Conservation (phyloP, 2,888 invertebrate species). For the Malthinus seriepunctatus region DNA sequence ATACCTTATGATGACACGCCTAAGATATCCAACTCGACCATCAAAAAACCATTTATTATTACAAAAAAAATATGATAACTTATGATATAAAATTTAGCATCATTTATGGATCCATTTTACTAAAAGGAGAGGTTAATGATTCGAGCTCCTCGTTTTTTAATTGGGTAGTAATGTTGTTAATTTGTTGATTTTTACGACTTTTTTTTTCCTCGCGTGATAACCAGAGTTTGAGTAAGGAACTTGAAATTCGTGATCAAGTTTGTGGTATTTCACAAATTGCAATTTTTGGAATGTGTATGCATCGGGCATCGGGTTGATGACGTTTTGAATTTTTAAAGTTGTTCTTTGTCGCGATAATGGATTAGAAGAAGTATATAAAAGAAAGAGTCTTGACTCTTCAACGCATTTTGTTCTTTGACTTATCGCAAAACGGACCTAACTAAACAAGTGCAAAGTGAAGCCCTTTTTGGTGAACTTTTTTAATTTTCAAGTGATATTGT, state of each 20-base stretch:
- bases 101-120: not conserved
- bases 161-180: not conserved
- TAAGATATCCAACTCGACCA: not conserved
- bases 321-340: not conserved
- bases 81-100: not conserved
- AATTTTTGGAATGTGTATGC: conserved; percentile 12
- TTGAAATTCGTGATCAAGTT: conserved; percentile 27
- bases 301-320: not conserved
- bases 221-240: conserved; percentile 7
- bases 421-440: conserved; percentile 10
- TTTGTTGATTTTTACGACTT: not conserved
- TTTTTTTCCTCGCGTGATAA: not conserved
- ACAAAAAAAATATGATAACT: not conserved
- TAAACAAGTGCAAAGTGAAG: not conserved
- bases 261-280: conserved; percentile 29
- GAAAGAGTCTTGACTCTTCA: conserved; percentile 14
- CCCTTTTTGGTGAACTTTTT: not conserved
- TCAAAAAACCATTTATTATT: not conserved
- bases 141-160: too few relatives aligned
- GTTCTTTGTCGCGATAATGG: not conserved
- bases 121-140: not conserved
- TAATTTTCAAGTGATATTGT: not conserved
- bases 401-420: conserved; percentile 24
- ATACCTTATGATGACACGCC: conserved; percentile 8
- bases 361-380: conserved; percentile 17